Percentiles rank a stretch among this genome's conserved stretches.
phyloP scores from a whole-genome alignment of 2,797 vertebrate genomes.

The Rhyacichthys aspro region DNA sequence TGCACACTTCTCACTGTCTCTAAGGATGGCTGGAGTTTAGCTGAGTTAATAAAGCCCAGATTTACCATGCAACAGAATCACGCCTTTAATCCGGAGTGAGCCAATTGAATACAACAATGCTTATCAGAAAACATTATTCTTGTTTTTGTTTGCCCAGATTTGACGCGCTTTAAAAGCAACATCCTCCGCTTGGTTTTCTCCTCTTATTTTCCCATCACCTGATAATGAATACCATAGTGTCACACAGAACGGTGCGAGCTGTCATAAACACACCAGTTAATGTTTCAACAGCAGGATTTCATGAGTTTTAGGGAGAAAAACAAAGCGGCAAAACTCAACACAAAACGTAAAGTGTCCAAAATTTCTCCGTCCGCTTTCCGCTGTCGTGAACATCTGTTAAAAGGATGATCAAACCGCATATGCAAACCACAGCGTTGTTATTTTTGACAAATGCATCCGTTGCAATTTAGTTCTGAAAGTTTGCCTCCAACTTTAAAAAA shows the following conservation, averaged over 20 bases:
- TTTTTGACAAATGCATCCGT: conserved; percentile 22
- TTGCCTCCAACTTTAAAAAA: conserved; percentile 24
- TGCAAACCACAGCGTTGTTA: conserved; percentile 9
- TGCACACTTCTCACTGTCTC: background rate
- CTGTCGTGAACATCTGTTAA: conserved; percentile 18
- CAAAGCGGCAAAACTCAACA: background rate
- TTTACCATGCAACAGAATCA: conserved; percentile 10
- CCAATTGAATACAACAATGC: conserved; percentile 36
- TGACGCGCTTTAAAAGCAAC: conserved; percentile 40
- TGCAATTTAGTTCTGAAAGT: conserved; percentile 17
- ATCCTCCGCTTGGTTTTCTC: conserved; percentile 20
- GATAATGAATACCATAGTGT: conserved; percentile 49
- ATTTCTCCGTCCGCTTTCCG: conserved; percentile 17
- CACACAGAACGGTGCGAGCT: conserved; percentile 26
- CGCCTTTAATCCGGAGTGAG: conserved; percentile 29
- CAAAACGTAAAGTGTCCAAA: conserved; percentile 14
- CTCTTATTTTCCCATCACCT: conserved; percentile 13
- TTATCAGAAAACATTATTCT: conserved; percentile 30
- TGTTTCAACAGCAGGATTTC: conserved; percentile 16
- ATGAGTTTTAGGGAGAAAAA: conserved; percentile 8
- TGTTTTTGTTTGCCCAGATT: conserved; percentile 23
- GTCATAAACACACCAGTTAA: conserved; percentile 27
- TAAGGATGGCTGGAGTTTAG: conserved; percentile 14
- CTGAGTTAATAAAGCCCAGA: conserved; percentile 18
- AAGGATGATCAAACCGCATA: conserved; percentile 21